Evolutionary conservation across 2,797 vertebrate genomes (phyloP).

Genomic region (Morelia viridis): DNA sequence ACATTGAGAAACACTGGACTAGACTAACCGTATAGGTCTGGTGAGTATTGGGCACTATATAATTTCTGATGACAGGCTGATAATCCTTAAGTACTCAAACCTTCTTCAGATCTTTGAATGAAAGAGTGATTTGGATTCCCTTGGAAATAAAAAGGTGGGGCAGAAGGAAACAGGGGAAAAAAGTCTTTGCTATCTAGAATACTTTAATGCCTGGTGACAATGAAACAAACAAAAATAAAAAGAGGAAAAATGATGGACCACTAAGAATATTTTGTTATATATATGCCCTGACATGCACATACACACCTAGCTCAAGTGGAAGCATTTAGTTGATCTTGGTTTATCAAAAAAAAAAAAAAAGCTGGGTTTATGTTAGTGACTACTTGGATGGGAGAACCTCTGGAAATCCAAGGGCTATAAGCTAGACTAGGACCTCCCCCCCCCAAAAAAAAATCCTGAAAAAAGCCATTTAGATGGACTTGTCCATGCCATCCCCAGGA

Average conservation of each 20-base stretch:
- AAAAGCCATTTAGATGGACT: neutral
- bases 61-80: slow-evolving; percentile 34
- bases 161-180: neutral
- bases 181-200: slow-evolving; percentile 4
- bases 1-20: neutral
- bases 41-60: neutral
- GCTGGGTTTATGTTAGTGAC: neutral
- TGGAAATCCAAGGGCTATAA: neutral
- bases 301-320: neutral
- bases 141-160: slow-evolving; percentile 52
- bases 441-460: neutral
- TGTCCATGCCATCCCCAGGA: neutral
- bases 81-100: slow-evolving; percentile 49
- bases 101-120: slow-evolving; percentile 44
- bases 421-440: neutral
- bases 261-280: neutral
- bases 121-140: slow-evolving; percentile 43
- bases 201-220: slow-evolving; percentile 31
- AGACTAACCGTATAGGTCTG: neutral
- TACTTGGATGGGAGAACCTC: neutral
- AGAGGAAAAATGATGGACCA: neutral
- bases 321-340: neutral
- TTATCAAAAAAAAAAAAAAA: neutral
- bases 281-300: neutral
- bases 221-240: slow-evolving; percentile 27